phyloP scores from a whole-genome alignment of 2,888 invertebrate genomes.

The Atrina japonica region DNA sequence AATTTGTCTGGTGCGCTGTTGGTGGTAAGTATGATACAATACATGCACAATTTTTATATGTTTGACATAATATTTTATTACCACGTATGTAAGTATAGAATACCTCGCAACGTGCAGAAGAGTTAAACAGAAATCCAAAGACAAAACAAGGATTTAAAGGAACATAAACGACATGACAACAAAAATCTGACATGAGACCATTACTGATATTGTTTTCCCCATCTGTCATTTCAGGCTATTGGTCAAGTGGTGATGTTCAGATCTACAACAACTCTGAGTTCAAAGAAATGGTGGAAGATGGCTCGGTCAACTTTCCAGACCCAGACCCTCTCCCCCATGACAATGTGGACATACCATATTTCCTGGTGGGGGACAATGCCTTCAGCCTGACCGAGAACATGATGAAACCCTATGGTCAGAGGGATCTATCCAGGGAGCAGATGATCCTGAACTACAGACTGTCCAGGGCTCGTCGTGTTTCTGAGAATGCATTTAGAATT shows the following conservation, averaged over 20 bases:
- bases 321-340: constrained; percentile 4
- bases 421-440: constrained; percentile 4
- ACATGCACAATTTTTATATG: constrained; percentile 1
- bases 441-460: constrained; percentile 2
- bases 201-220: neutral
- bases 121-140: too few species aligned
- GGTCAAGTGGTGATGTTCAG: constrained; percentile 1
- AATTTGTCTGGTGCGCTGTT: constrained; percentile 2
- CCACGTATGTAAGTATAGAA: too few species aligned
- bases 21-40: constrained; percentile 4
- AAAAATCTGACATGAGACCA: constrained; percentile 4
- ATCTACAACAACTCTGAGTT: too few species aligned
- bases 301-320: constrained; percentile 2
- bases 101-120: too few species aligned
- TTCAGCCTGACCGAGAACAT: too few species aligned
- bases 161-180: constrained; percentile 4
- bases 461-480: constrained; percentile 4
- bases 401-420: constrained; percentile 4
- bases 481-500: too few species aligned
- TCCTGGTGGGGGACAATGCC: neutral
- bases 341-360: too few species aligned
- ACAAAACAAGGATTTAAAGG: too few species aligned
- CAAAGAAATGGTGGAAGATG: too few species aligned
- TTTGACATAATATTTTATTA: neutral
- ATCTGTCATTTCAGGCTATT: too few species aligned